Percentiles rank a stretch among this genome's conserved stretches.
Evolutionary conservation across 92 coral and sea anemone species (phyloP).

Genomic region (Epizoanthus illoricatus): DNA sequence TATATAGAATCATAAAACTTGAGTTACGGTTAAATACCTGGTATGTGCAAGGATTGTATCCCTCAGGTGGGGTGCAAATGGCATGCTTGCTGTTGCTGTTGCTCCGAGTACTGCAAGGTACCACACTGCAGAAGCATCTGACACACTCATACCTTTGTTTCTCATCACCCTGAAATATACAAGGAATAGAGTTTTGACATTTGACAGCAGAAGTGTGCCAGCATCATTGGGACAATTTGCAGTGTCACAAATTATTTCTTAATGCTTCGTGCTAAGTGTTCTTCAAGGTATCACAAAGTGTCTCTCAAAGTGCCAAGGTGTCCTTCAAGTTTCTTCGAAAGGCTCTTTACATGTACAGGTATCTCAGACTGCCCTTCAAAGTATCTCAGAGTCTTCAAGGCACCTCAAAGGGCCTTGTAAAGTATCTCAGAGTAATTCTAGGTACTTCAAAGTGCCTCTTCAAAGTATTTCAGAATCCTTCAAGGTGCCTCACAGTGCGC

Average conservation of each 20-base stretch:
- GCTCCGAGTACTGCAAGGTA: slow-evolving; percentile 91
- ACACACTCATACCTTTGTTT: slow-evolving; percentile 93
- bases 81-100: slow-evolving; percentile 88
- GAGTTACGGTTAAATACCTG: slow-evolving; percentile 44
- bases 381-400: not conserved
- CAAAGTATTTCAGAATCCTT: no score
- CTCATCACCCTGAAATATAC: slow-evolving; percentile 74
- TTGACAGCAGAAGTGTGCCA: no score
- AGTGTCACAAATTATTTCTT: no score
- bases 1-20: no score
- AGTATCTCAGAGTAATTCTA: not conserved
- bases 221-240: no score
- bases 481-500: no score
- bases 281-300: no score
- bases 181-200: not conserved
- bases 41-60: slow-evolving; percentile 78
- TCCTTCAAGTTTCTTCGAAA: not conserved
- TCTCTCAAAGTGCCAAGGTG: not conserved
- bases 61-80: slow-evolving; percentile 89
- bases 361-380: not conserved
- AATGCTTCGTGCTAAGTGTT: no score
- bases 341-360: not conserved
- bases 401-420: not conserved
- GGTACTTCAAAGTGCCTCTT: no score
- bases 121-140: slow-evolving; percentile 99